phyloP scores from a whole-genome alignment of 2,888 invertebrate genomes.

The Dasypolia templi region DNA sequence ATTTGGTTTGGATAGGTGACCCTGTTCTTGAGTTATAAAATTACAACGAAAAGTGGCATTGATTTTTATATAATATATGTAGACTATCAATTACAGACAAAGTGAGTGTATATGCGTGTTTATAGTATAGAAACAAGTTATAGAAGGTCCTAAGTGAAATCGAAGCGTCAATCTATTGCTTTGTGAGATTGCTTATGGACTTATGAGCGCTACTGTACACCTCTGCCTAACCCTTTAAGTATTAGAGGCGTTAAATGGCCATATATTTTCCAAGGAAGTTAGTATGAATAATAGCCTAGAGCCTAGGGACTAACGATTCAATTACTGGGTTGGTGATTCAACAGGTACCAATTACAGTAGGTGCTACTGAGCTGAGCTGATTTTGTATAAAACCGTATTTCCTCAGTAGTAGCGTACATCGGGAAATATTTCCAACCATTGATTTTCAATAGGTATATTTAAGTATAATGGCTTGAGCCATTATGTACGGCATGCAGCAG shows the following conservation, averaged over 20 bases:
- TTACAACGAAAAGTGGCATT: too few relatives aligned
- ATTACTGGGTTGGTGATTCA: conserved; percentile 10
- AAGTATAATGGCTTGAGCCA: conserved; percentile 29
- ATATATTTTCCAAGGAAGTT: conserved; percentile 7
- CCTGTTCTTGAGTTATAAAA: too few relatives aligned
- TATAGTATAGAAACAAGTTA: too few relatives aligned
- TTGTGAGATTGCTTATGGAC: too few relatives aligned
- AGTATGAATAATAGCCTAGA: background rate
- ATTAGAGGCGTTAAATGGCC: background rate
- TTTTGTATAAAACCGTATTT: conserved; percentile 2
- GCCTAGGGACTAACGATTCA: background rate
- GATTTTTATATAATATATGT: too few relatives aligned
- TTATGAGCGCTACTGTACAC: background rate
- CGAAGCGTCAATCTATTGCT: too few relatives aligned
- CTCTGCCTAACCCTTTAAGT: background rate
- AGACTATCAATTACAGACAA: too few relatives aligned
- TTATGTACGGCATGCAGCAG: conserved; percentile 27
- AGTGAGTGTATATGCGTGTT: too few relatives aligned
- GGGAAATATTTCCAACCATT: conserved; percentile 1
- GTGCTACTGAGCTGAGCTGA: conserved; percentile 4
- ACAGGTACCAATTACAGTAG: conserved; percentile 17
- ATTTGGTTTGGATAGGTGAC: too few relatives aligned
- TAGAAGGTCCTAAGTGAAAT: too few relatives aligned
- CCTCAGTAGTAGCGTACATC: background rate
- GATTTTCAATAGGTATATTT: conserved; percentile 23